These are phyloP conservation scores for Chelonus formosanus DNA, from an alignment of 2,888 invertebrate species.

Conservation along the genomic window DNA sequence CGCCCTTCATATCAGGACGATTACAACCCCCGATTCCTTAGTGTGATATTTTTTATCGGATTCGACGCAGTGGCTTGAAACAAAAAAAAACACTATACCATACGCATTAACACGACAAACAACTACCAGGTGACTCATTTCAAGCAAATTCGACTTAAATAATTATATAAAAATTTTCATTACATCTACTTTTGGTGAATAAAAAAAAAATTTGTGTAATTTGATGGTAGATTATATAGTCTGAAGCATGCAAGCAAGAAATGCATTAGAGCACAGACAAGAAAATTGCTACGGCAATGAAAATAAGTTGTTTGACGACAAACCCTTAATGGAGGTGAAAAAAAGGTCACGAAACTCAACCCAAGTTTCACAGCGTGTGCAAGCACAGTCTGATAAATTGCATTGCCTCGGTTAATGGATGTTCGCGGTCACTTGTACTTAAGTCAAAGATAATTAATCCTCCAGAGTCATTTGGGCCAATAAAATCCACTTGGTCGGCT, in stretches of 20 bases:
- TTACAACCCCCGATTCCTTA: slow-evolving; percentile 28
- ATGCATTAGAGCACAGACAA: slow-evolving; percentile 11
- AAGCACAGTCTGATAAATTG: slow-evolving; percentile 26
- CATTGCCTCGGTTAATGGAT: slow-evolving; percentile 27
- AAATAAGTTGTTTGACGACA: slow-evolving; percentile 27
- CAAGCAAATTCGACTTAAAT: no score
- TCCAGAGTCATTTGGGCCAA: slow-evolving; percentile 45
- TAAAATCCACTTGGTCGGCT: slow-evolving; percentile 41
- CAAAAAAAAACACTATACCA: slow-evolving; percentile 12
- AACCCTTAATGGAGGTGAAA: slow-evolving; percentile 23
- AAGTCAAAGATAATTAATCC: slow-evolving; percentile 49
- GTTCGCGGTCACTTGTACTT: slow-evolving; percentile 36
- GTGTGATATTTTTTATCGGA: slow-evolving; percentile 37
- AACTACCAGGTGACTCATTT: slow-evolving; percentile 22
- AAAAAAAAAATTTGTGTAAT: neutral
- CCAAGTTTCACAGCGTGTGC: neutral
- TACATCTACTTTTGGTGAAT: neutral
- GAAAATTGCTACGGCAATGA: slow-evolving; percentile 8
- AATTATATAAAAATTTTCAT: neutral
- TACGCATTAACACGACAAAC: slow-evolving; percentile 27
- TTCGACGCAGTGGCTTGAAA: slow-evolving; percentile 26
- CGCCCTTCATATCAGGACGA: slow-evolving; percentile 29
- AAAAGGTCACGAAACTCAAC: slow-evolving; percentile 1
- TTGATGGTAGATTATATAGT: neutral
- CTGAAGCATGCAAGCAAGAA: slow-evolving; percentile 5